A percentile compares a stretch with the other conserved stretches of the same genome.
Evolutionary conservation across 1,140 invertebrate genomes (phyloP).

Genomic region (Andricus grossulariae): DNA sequence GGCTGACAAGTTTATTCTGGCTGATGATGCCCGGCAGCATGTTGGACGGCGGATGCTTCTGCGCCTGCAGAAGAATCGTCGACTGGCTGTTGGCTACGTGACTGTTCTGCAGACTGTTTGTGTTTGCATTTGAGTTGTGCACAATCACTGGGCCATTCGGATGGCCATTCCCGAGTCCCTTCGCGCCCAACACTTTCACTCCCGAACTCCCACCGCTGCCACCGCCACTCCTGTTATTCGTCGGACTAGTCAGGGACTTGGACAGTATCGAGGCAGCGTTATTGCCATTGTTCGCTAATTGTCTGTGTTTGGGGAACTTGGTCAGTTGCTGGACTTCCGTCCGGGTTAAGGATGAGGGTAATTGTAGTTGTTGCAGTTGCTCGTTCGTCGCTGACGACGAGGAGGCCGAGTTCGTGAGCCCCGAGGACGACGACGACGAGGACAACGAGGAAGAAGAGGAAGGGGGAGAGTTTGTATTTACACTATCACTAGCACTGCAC

Average conservation of each 20-base stretch:
- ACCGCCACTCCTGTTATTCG: slow-evolving; percentile 64
- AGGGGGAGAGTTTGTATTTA: slow-evolving; percentile 55
- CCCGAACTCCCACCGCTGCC: slow-evolving; percentile 49
- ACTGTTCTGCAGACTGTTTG: slow-evolving; percentile 67
- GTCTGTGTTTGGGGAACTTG: slow-evolving; percentile 62
- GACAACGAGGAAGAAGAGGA: slow-evolving; percentile 32
- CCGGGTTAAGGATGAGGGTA: slow-evolving; percentile 43
- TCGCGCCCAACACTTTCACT: slow-evolving; percentile 56
- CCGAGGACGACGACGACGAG: slow-evolving; percentile 33
- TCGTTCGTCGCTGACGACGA: slow-evolving; percentile 40
- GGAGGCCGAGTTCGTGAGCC: slow-evolving; percentile 31
- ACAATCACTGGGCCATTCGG: slow-evolving; percentile 66
- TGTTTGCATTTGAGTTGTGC: slow-evolving; percentile 57
- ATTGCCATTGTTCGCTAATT: slow-evolving; percentile 65
- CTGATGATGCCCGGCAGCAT: slow-evolving; percentile 69
- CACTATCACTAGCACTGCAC: slow-evolving; percentile 70
- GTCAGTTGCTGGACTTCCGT: slow-evolving; percentile 56
- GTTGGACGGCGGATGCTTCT: slow-evolving; percentile 73
- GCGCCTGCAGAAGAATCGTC: slow-evolving; percentile 66
- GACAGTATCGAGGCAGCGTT: slow-evolving; percentile 67
- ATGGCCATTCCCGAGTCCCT: slow-evolving; percentile 67
- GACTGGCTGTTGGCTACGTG: slow-evolving; percentile 67
- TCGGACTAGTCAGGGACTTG: slow-evolving; percentile 73
- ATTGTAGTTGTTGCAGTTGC: slow-evolving; percentile 51
- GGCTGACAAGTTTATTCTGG: slow-evolving; percentile 70